Evolutionary conservation across 2,888 invertebrate species (phyloP).

Genomic region (Aproaerema taeniolella): DNA sequence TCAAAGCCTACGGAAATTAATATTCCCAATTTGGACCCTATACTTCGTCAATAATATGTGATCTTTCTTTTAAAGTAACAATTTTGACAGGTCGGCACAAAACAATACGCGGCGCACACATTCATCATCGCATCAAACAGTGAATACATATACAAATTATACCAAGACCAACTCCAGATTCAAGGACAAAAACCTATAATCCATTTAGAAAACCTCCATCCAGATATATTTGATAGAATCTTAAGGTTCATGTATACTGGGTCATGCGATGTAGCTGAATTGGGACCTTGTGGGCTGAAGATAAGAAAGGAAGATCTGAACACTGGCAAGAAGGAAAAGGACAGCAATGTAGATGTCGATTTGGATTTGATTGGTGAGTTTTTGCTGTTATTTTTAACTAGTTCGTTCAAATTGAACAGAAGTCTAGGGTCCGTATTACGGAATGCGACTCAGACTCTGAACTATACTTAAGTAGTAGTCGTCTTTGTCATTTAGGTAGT

Average conservation of each 20-base stretch:
- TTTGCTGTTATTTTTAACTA: no score
- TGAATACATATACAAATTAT: slow-evolving; percentile 77
- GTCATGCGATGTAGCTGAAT: slow-evolving; percentile 77
- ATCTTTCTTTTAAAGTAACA: no score
- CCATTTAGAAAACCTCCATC: slow-evolving; percentile 71
- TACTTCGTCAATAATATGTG: no score
- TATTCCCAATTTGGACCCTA: no score
- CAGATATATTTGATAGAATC: slow-evolving; percentile 84
- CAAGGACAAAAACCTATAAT: slow-evolving; percentile 54
- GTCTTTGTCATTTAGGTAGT: no score
- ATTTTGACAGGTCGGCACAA: slow-evolving; percentile 78
- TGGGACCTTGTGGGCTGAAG: slow-evolving; percentile 68
- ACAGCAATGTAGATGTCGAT: slow-evolving; percentile 35
- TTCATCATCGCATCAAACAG: slow-evolving; percentile 83
- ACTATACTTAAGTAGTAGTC: no score
- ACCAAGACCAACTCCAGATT: slow-evolving; percentile 45
- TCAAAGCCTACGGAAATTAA: no score
- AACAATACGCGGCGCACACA: slow-evolving; percentile 83
- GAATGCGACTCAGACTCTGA: no score
- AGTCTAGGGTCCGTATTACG: no score
- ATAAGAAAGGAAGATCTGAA: slow-evolving; percentile 59
- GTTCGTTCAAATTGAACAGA: no score
- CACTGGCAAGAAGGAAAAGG: slow-evolving; percentile 44
- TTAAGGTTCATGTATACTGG: slow-evolving; percentile 82
- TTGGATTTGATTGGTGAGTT: slow-evolving; percentile 47